Evolutionary conservation across 2,113 vertebrate species (phyloP), one percentile per base, ranked within the genome.

Genomic region (Ictalurus punctatus): DNA sequence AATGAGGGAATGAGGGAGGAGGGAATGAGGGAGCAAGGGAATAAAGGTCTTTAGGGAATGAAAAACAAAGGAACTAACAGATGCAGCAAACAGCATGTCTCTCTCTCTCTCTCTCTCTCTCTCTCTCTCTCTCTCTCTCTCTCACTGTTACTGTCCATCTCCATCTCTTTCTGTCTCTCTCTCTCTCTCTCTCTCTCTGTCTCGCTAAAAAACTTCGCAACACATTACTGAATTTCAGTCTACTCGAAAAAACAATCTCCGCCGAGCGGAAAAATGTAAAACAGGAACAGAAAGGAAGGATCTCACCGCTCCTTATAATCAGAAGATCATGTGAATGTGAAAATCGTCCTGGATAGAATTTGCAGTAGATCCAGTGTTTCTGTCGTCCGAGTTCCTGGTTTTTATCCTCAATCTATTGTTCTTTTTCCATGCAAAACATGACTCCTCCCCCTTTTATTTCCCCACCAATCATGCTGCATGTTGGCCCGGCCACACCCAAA

Each of bases 1-100:
- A 80, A 56, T 44, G 37, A n/a, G 69, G 67, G 56, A 58, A 4
- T 4, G 23, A 27, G 23, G 44, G 58, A 67, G 65, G 63, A 88
- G 81, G 67, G 73, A 80, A 91, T 91, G 79, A 90, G 84, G 86
- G 73, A 89, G 37, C 84, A 86, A 93, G 90, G 92, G 71, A 89
- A 90, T 84, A 91, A 37, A 16, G 17, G 34, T 61, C 56, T 61
- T 83, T 25, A 61, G 58, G 34, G 34, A 61, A 83, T 40, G 30
- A 61, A 59, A 34, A 27, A 56, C 27, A 81, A 79, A 8, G n/a
- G 52, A 59, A 82, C 52, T 21, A 56, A 30, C 34, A 79, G 44
- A 52, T 13, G 16, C 44, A 79, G 25, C 23, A 48, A 48, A 14
- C 40, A 76, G 21, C 8, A 25, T 78, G 67, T 86, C 48, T 89